Conservation (phyloP, 1,140 invertebrate species). For the Nautilus pompilius region DNA sequence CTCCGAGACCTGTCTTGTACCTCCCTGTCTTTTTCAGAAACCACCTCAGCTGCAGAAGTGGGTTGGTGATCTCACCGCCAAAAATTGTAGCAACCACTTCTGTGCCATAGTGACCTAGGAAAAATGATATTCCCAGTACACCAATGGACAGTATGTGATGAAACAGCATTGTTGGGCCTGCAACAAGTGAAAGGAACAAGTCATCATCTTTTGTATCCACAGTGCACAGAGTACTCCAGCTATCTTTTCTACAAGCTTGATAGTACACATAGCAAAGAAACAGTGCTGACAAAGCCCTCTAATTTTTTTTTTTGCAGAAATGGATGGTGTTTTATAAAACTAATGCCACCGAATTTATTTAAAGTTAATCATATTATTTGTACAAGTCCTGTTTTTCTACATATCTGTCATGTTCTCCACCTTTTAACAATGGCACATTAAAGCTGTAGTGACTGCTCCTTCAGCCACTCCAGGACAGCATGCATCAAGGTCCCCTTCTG, state of each 20-base stretch:
- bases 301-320: neutral
- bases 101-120: constrained; percentile 41
- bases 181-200: constrained; percentile 8
- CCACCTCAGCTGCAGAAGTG: constrained; percentile 53
- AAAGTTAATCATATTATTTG: neutral
- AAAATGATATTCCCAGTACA: constrained; percentile 29
- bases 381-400: too few species aligned
- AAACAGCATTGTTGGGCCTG: constrained; percentile 48
- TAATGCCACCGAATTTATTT: neutral
- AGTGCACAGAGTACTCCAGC: neutral
- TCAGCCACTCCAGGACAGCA: too few species aligned
- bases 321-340: neutral
- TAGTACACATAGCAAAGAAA: neutral
- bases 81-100: constrained; percentile 49
- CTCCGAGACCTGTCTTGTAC: constrained; percentile 31
- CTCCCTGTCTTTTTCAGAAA: constrained; percentile 39
- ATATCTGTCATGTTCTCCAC: too few species aligned
- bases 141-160: constrained; percentile 48
- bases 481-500: too few species aligned
- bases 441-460: too few species aligned
- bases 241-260: neutral
- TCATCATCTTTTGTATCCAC: neutral
- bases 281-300: neutral
- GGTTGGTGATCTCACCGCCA: constrained; percentile 53
- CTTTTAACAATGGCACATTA: too few species aligned